Conservation (phyloP, 2,113 vertebrate species). For the Pedionomus torquatus region DNA sequence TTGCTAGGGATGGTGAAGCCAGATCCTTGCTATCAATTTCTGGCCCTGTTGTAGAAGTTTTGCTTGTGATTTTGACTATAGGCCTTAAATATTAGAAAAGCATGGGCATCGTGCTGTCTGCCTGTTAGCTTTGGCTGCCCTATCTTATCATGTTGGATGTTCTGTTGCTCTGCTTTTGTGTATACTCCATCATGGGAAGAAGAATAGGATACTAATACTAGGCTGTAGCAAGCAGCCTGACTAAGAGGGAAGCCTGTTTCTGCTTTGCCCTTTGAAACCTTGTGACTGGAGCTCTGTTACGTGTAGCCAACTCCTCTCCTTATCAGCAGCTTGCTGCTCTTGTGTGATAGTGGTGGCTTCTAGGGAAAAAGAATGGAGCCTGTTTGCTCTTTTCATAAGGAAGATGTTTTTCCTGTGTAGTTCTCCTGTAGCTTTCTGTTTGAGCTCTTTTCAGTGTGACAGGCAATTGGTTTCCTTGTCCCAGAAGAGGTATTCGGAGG, state of each 20-base stretch:
- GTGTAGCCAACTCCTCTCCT: background rate
- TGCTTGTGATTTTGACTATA: background rate
- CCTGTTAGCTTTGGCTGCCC: background rate
- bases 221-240: background rate
- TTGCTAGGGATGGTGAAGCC: accelerated
- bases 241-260: background rate
- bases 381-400: background rate
- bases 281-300: background rate
- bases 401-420: background rate
- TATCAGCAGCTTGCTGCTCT: background rate
- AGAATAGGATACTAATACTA: background rate
- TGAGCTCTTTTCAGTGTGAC: background rate
- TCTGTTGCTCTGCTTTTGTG: background rate
- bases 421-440: background rate
- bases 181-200: background rate
- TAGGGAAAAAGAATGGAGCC: background rate
- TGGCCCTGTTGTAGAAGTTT: background rate
- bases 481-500: background rate
- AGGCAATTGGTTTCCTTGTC: background rate
- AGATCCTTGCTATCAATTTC: background rate
- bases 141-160: background rate
- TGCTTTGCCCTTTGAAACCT: conserved; percentile 28
- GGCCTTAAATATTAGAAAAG: background rate
- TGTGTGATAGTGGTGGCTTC: background rate
- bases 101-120: accelerated